phyloP scores from a whole-genome alignment of 2,113 vertebrate species.

The Apus apus region DNA sequence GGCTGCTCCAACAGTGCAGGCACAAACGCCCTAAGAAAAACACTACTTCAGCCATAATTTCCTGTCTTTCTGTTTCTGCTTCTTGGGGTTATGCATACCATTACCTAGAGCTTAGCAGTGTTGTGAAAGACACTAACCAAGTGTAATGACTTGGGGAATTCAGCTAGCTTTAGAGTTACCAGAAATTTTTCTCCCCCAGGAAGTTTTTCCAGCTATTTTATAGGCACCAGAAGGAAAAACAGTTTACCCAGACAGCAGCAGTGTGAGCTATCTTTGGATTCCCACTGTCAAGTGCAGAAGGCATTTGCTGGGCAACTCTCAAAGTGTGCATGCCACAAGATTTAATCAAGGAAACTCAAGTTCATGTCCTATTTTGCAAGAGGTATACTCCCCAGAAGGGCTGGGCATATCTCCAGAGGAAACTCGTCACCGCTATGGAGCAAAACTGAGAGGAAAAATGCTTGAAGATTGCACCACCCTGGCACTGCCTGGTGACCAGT shows the following conservation, averaged over 20 bases:
- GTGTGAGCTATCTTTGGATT: background rate
- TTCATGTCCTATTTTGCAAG: constrained; percentile 27
- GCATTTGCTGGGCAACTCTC: constrained; percentile 17
- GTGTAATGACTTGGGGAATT: constrained; percentile 49
- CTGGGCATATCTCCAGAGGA: constrained; percentile 15
- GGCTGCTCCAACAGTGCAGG: constrained; percentile 56
- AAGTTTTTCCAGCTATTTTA: constrained; percentile 54
- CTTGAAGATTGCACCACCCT: background rate
- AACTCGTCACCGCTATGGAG: background rate
- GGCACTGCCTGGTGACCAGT: background rate
- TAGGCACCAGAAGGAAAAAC: constrained; percentile 43
- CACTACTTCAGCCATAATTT: constrained; percentile 73
- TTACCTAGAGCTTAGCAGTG: constrained; percentile 62
- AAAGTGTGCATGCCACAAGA: background rate
- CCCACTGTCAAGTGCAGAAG: background rate
- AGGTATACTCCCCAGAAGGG: constrained; percentile 14
- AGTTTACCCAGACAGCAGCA: constrained; percentile 37
- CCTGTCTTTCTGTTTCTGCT: constrained; percentile 73
- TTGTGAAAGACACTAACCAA: constrained; percentile 70
- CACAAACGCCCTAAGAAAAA: constrained; percentile 69
- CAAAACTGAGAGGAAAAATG: background rate
- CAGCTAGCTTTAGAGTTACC: constrained; percentile 46
- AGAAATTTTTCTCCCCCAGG: constrained; percentile 40
- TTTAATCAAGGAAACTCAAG: constrained; percentile 26
- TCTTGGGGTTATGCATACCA: constrained; percentile 62